phyloP scores from a whole-genome alignment of 2,888 invertebrate genomes.

The Erannis defoliaria region DNA sequence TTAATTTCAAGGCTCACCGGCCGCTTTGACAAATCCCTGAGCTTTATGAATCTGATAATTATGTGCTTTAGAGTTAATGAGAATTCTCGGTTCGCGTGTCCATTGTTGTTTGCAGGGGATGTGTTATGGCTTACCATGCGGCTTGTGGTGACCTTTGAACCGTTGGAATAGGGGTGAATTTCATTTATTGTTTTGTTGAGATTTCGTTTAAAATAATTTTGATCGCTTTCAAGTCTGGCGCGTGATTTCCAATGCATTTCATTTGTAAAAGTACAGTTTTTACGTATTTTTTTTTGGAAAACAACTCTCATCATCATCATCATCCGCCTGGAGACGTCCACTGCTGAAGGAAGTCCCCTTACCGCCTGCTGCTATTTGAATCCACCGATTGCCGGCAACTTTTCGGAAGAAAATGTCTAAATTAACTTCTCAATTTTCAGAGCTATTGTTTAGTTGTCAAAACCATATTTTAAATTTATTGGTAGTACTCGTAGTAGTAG shows the following conservation, averaged over 20 bases:
- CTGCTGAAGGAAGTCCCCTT: no score
- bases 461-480: no score
- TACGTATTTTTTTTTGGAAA: no score
- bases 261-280: no score
- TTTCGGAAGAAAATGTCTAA: no score
- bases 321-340: no score
- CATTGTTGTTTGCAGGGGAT: conserved; percentile 24
- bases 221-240: neutral
- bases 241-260: neutral
- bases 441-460: no score
- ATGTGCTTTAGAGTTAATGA: conserved; percentile 34
- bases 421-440: no score
- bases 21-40: conserved; percentile 35
- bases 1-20: conserved; percentile 36
- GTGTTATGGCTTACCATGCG: neutral
- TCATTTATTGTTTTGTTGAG: neutral
- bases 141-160: neutral
- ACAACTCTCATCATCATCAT: no score
- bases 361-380: no score
- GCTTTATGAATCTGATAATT: conserved; percentile 38
- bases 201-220: neutral
- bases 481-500: no score
- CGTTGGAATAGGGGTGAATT: conserved; percentile 1
- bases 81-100: conserved; percentile 17
- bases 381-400: no score